Base-by-base conservation (phyloP, 2,113 vertebrate genomes). In the Varanus komodoensis region DNA sequence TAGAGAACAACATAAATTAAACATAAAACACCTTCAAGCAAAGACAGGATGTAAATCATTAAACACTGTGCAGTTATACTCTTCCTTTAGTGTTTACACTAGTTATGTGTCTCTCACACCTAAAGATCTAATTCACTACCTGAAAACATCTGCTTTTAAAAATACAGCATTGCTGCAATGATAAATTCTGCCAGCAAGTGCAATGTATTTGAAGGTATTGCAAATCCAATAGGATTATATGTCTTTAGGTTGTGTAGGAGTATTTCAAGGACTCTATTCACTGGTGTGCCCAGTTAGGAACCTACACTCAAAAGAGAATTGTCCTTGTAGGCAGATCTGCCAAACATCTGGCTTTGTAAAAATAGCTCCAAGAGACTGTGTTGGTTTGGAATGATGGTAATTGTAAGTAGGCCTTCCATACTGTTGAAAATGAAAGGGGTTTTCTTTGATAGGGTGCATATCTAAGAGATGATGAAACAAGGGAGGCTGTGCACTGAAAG, bases 251-350 rank as follows among this genome's bases (percentile, higher is more conserved):
- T 96, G 95, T 34, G 97, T 96, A 17, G 96, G 96, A 0, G 90
- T 95, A 89, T 97, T 97, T 90, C 97, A 97, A 93, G 96, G 97
- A 90, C 96, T 94, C 57, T 96, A 96, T 78, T 96, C 97, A 4
- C 68, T 97, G 3, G 61, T 95, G 95, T 8, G 97, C 97, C 84
- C 97, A 97, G 93, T 95, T 96, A 95, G 95, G 97, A 87, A 97
- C 96, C 48, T 95, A 94, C 95, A 97, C 94, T 0, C 93, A 97
- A 93, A 96, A 98, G 94, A 94, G 95, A 12, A 90, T 97, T 23
- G 96, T 96, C 90, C 97, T 27, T 97, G 96, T 50, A 96, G 97
- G 91, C 96, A 95, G 94, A 97, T 97, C 93, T 98, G 97, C 94
- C 97, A 93, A 95, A 98, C 95, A 93, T 98, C 97, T 0, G 96